phyloP scores from a whole-genome alignment of 2,113 vertebrate species.

The Eptesicus fuscus region DNA sequence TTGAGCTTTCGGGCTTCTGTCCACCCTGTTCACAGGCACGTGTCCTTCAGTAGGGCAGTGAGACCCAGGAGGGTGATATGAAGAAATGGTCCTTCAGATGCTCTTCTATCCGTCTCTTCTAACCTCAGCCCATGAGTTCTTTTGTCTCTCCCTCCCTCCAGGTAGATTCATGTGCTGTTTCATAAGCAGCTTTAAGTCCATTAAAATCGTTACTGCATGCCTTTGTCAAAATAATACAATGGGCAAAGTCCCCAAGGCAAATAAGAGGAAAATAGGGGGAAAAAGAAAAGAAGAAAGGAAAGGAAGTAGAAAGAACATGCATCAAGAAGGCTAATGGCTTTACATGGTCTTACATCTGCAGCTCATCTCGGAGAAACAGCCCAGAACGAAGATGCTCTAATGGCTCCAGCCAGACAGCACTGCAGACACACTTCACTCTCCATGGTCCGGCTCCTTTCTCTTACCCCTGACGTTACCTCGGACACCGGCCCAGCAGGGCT shows the following conservation, averaged over 20 bases:
- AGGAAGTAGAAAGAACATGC: not conserved
- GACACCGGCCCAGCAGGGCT: not conserved
- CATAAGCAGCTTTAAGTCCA: not conserved
- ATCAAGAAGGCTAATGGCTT: not conserved
- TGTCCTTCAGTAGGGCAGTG: not conserved
- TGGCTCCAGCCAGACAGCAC: accelerated
- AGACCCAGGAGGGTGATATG: not conserved
- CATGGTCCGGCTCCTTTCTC: not conserved
- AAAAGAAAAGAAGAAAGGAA: not conserved
- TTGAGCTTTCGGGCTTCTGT: not conserved
- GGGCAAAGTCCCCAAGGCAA: not conserved
- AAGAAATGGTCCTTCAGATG: not conserved
- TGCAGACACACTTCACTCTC: not conserved
- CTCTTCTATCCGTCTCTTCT: not conserved
- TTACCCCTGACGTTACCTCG: not conserved
- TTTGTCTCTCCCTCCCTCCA: not conserved
- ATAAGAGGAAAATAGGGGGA: not conserved
- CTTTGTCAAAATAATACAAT: not conserved
- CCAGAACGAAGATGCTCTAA: not conserved
- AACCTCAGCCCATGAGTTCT: too few species aligned
- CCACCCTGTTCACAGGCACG: not conserved
- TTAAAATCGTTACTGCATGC: not conserved
- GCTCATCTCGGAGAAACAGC: not conserved
- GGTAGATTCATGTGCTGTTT: not conserved
- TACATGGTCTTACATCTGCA: not conserved